Evolutionary conservation across 2,888 invertebrate genomes (phyloP).

Genomic region (Stenoptilia bipunctidactyla): DNA sequence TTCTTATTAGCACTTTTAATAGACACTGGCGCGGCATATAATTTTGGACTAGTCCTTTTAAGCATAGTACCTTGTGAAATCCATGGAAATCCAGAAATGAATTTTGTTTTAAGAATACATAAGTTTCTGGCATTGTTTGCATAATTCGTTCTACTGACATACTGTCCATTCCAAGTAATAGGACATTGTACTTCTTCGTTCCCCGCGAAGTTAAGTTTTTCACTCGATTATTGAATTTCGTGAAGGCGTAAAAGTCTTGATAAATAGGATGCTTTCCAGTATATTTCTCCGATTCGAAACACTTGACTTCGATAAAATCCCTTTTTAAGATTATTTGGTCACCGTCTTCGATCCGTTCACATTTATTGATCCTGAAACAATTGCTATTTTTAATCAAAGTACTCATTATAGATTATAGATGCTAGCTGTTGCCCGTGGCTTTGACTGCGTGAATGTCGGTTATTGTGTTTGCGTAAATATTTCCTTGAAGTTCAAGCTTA

Average conservation of each 20-base stretch:
- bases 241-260: slow-evolving; percentile 52
- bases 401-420: too few species aligned
- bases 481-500: too few species aligned
- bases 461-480: too few species aligned
- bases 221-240: slow-evolving; percentile 23
- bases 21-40: too few species aligned
- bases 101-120: slow-evolving; percentile 74
- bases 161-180: slow-evolving; percentile 88
- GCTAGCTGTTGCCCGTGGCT: too few species aligned
- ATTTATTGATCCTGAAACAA: slow-evolving; percentile 35
- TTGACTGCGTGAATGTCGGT: too few species aligned
- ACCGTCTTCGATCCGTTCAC: slow-evolving; percentile 30
- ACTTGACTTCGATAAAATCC: slow-evolving; percentile 46
- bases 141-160: slow-evolving; percentile 84
- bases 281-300: slow-evolving; percentile 29
- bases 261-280: slow-evolving; percentile 36
- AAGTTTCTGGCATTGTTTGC: slow-evolving; percentile 81
- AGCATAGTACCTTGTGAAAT: slow-evolving; percentile 79
- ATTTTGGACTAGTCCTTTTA: too few species aligned
- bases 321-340: slow-evolving; percentile 29
- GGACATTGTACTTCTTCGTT: slow-evolving; percentile 60
- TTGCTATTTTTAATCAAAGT: not conserved
- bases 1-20: too few species aligned
- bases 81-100: slow-evolving; percentile 81
- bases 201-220: slow-evolving; percentile 35